Percentiles rank a stretch among this genome's conserved stretches.
Evolutionary conservation across 2,888 invertebrate species (phyloP).

Genomic region (Caenorhabditis sp.): DNA sequence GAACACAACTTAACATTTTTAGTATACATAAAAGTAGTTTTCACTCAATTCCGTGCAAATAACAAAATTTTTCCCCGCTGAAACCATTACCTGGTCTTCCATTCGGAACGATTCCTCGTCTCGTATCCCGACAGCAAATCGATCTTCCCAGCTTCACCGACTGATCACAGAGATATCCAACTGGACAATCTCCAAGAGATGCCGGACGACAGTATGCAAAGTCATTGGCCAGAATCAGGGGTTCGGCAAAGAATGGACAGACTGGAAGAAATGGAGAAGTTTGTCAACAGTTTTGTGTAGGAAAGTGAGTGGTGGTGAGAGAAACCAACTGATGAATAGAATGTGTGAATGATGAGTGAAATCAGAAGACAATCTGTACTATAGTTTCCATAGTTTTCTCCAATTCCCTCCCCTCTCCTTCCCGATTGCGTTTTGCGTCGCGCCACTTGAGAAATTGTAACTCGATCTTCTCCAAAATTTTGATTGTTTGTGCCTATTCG

Average conservation of each 20-base stretch:
- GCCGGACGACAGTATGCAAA: constrained; percentile 80
- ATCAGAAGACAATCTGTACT: too few species aligned
- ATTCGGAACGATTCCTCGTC: constrained; percentile 64
- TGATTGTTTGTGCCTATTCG: constrained; percentile 59
- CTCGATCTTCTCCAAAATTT: constrained; percentile 37
- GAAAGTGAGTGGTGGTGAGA: neutral
- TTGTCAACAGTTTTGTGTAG: neutral
- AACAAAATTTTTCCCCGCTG: neutral
- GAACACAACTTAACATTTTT: too few species aligned
- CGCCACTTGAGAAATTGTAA: constrained; percentile 50
- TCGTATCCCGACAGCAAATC: constrained; percentile 78
- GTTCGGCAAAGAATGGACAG: constrained; percentile 80
- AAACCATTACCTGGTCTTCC: constrained; percentile 56
- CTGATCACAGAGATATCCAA: constrained; percentile 80
- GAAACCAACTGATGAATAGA: neutral
- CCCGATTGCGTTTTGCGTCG: neutral
- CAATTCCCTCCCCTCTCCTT: neutral
- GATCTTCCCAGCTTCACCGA: constrained; percentile 78
- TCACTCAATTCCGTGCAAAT: neutral
- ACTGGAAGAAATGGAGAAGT: constrained; percentile 69
- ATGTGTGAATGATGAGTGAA: too few species aligned
- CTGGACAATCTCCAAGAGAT: constrained; percentile 77
- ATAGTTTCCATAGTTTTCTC: neutral
- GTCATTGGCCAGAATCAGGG: constrained; percentile 76
- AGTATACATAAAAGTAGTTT: too few species aligned